Base-by-base conservation (phyloP, 2,113 vertebrate genomes). In the Poeciliopsis prolifica region DNA sequence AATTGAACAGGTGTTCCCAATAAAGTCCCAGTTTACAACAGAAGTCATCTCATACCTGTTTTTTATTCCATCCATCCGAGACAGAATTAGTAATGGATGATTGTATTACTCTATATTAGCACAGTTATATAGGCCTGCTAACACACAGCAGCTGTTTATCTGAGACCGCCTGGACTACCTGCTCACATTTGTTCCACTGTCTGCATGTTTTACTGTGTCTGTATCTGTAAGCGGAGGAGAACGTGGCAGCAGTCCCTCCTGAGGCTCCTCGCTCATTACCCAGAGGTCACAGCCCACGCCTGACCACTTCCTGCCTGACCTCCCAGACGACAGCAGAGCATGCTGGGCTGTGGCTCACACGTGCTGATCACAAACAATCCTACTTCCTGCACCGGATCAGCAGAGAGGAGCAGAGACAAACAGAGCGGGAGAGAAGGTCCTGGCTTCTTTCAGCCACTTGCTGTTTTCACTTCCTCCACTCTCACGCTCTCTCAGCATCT, bases 291-390 rank as follows among this genome's bases (percentile, higher is more conserved):
- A 91, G 89, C 89, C 90, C 88, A 89, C 74, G 87, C 87, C 83
- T 89, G 79, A 82, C 83, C 90, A 91, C 88, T 92, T 93, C 92
- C 92, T 93, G 89, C 82, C 84, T 82, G 87, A 89, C 87, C 90
- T 87, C 87, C 85, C 86, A 74, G 83, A 82, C 87, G 82, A 91
- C 81, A 87, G 78, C 74, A 82, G 76, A 86, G 87, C 87, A 89
- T 80, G 89, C 91, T 92, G 90, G 86, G 90, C 85, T 69, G 73
- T 78, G 84, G 88, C 86, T 88, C 86, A 85, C 90, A 92, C 89
- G 87, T 90, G 87, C 91, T 87, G 87, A 73, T 85, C 87, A 70
- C 85, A 87, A 93, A 93, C 91, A 92, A 89, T 86, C 87, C 68
- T n/a, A 65, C 85, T 91, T 93, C 92, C 92, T 91, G 90, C 86